Conservation (phyloP, 2,797 vertebrate species). For the Gymnocypris eckloni region DNA sequence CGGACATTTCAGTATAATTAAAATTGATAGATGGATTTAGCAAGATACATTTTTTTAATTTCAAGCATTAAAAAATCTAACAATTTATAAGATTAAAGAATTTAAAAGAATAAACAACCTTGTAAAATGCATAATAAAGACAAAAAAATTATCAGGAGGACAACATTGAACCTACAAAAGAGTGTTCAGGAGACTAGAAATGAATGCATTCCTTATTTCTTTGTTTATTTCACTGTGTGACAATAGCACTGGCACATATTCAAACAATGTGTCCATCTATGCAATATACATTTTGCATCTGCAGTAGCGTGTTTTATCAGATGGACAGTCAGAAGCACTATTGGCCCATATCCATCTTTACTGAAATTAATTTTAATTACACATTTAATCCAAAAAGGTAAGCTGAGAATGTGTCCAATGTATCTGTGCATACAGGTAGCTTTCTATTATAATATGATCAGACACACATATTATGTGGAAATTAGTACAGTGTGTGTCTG, state of each 20-base stretch:
- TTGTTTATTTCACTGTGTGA: neutral
- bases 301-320: neutral
- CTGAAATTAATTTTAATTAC: neutral
- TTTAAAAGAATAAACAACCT: neutral
- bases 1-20: neutral
- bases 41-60: neutral
- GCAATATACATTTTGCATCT: neutral
- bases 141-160: neutral
- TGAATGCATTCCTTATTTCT: neutral
- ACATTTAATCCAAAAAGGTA: neutral
- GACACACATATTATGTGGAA: neutral
- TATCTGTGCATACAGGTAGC: neutral
- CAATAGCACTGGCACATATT: neutral
- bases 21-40: neutral
- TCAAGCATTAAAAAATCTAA: neutral
- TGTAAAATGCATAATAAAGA: neutral
- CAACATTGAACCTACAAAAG: neutral
- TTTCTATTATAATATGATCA: neutral
- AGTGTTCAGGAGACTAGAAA: neutral
- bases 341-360: neutral
- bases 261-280: neutral
- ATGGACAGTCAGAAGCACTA: neutral
- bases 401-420: neutral
- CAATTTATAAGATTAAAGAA: neutral
- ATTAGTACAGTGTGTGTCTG: neutral